Conservation (phyloP, 2,113 vertebrate species). For the Hystrix cristata region DNA sequence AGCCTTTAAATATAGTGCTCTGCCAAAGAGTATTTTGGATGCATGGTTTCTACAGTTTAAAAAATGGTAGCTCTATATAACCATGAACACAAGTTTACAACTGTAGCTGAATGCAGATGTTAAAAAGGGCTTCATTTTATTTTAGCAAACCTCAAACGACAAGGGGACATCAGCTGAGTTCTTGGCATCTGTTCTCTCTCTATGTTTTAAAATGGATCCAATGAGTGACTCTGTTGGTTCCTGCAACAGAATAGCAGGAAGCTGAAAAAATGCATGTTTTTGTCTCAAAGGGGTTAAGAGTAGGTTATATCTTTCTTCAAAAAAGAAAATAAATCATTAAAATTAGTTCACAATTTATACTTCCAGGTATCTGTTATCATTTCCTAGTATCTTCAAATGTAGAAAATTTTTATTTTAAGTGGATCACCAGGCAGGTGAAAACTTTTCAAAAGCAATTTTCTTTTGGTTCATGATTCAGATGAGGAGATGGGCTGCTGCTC, state of each 20-base stretch:
- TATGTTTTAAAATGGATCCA: slow-evolving; percentile 25
- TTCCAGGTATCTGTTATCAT: neutral
- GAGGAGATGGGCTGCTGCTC: neutral
- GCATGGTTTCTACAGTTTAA: neutral
- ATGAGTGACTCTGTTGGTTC: neutral
- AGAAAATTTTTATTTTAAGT: neutral
- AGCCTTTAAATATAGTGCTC: slow-evolving; percentile 42
- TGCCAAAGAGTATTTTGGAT: slow-evolving; percentile 32
- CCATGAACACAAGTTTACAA: neutral
- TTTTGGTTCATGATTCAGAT: neutral
- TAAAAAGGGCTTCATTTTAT: slow-evolving; percentile 28
- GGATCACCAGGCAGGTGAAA: neutral
- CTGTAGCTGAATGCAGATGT: slow-evolving; percentile 8
- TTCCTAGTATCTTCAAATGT: slow-evolving; percentile 15
- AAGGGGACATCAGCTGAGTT: slow-evolving; percentile 20
- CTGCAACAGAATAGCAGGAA: neutral
- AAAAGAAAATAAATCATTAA: slow-evolving; percentile 46
- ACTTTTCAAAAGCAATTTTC: neutral
- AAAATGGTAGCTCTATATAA: neutral
- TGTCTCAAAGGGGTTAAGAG: neutral
- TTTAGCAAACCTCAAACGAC: slow-evolving; percentile 47
- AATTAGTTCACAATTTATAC: neutral
- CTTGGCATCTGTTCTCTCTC: neutral
- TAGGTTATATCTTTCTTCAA: neutral
- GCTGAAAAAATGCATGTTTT: neutral